Evolutionary conservation across 2,797 vertebrate species (phyloP).

Genomic region (Apogon hyalosoma): DNA sequence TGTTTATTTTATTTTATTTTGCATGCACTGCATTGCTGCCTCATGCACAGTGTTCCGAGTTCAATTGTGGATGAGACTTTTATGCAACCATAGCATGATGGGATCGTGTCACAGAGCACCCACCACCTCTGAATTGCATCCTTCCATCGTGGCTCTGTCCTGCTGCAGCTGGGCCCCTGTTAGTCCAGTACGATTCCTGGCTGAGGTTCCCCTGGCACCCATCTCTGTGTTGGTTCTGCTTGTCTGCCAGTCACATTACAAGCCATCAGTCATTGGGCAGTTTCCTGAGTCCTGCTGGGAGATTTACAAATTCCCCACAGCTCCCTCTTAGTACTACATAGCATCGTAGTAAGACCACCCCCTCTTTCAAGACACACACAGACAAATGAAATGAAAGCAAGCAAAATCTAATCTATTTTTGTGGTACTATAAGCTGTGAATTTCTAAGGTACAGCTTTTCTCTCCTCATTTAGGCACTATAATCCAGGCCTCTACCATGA

Average conservation of each 20-base stretch:
- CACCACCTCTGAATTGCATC: slow-evolving; percentile 19
- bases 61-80: background rate
- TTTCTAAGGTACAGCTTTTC: too few relatives aligned
- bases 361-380: background rate
- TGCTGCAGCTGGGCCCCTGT: slow-evolving; percentile 34
- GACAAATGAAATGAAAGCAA: slow-evolving; percentile 1
- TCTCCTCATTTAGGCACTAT: background rate
- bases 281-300: slow-evolving; percentile 53
- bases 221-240: slow-evolving; percentile 26
- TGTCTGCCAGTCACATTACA: slow-evolving; percentile 40
- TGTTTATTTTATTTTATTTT: too few relatives aligned
- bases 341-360: slow-evolving; percentile 14
- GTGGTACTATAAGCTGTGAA: background rate
- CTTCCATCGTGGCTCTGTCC: slow-evolving; percentile 5
- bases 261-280: slow-evolving; percentile 46
- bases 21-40: too few relatives aligned
- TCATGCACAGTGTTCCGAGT: too few relatives aligned
- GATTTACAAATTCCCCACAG: slow-evolving; percentile 40
- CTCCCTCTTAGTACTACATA: slow-evolving; percentile 28
- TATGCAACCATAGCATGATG: slow-evolving; percentile 16
- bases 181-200: slow-evolving; percentile 38
- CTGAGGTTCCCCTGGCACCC: slow-evolving; percentile 38
- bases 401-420: background rate
- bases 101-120: slow-evolving; percentile 10
- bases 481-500: slow-evolving; percentile 30